Evolutionary conservation across 2,797 vertebrate species (phyloP).

Genomic region (Esox lucius): DNA sequence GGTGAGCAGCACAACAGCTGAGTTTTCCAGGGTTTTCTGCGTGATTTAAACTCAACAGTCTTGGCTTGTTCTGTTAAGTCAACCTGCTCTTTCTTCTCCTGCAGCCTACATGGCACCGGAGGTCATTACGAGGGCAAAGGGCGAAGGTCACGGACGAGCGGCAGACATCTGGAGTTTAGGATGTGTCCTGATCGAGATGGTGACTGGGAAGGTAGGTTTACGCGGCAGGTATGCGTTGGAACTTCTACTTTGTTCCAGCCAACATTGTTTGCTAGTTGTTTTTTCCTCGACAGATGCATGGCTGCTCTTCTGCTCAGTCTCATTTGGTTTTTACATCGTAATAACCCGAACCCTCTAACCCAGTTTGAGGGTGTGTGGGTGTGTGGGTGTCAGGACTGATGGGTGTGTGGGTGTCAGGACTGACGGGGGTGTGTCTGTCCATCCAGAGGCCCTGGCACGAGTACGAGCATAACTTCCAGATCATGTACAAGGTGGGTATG

Average conservation of each 20-base stretch:
- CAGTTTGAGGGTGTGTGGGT: too few relatives aligned
- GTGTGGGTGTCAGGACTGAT: not conserved
- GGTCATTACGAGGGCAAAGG: slow-evolving; percentile 97
- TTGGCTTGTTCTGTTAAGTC: not conserved
- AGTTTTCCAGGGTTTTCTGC: too few relatives aligned
- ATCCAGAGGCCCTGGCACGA: slow-evolving; percentile 97
- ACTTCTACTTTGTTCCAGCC: too few relatives aligned
- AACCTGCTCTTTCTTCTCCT: not conserved
- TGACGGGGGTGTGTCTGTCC: not conserved
- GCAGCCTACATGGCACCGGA: slow-evolving; percentile 98
- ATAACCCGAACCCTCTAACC: not conserved
- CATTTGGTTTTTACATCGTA: too few relatives aligned
- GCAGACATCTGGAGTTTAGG: slow-evolving; percentile 99
- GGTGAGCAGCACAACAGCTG: not conserved
- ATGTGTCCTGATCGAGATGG: slow-evolving; percentile 98
- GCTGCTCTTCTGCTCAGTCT: too few relatives aligned
- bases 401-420: not conserved
- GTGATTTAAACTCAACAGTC: too few relatives aligned
- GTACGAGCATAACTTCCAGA: slow-evolving; percentile 99
- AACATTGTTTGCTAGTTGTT: too few relatives aligned
- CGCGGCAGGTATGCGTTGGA: too few relatives aligned
- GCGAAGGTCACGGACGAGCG: slow-evolving; percentile 95
- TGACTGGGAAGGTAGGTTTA: slow-evolving; percentile 91
- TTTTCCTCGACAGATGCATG: too few relatives aligned
- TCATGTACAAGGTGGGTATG: slow-evolving; percentile 99